These are phyloP conservation scores for Chiridota heheva DNA, from an alignment of 35 echinoderm and acorn worm genomes.

Conservation along the genomic window DNA sequence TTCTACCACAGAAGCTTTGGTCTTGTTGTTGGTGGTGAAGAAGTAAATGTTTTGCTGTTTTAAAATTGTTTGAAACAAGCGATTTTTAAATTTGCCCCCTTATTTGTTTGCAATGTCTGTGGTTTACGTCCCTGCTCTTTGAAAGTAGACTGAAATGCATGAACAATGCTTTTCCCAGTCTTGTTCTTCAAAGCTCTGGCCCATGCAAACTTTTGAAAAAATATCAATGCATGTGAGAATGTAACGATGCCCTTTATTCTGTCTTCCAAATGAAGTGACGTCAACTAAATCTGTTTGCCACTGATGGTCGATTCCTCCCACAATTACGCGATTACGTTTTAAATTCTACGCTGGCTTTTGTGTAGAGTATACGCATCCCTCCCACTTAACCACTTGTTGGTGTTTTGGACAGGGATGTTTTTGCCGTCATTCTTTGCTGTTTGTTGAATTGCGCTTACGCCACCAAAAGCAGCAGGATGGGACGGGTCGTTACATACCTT, in stretches of 20 bases:
- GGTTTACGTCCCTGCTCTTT: not conserved
- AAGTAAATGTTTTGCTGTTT: constrained; percentile 26
- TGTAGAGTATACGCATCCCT: constrained; percentile 62
- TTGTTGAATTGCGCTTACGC: constrained; percentile 19
- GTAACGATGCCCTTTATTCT: not conserved
- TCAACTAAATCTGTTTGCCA: constrained; percentile 10
- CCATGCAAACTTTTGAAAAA: constrained; percentile 40
- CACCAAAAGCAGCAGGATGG: constrained; percentile 44
- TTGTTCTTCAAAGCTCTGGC: constrained; percentile 27
- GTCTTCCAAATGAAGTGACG: not conserved
- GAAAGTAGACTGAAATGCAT: constrained; percentile 15
- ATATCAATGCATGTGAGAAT: constrained; percentile 32
- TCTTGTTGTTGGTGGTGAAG: constrained; percentile 46
- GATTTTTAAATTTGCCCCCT: constrained; percentile 62
- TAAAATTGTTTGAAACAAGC: constrained; percentile 30
- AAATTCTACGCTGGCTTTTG: constrained; percentile 28
- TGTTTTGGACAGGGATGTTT: constrained; percentile 1
- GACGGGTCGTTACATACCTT: constrained; percentile 43
- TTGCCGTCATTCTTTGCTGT: too few species aligned
- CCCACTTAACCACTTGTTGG: constrained; percentile 20
- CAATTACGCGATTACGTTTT: not conserved
- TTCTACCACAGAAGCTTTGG: constrained; percentile 40
- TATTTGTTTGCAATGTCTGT: not conserved
- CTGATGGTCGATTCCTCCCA: not conserved
- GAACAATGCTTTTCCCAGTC: not conserved